Evolutionary conservation across 2,797 vertebrate species (phyloP).

Genomic region (Harpagifer antarcticus): DNA sequence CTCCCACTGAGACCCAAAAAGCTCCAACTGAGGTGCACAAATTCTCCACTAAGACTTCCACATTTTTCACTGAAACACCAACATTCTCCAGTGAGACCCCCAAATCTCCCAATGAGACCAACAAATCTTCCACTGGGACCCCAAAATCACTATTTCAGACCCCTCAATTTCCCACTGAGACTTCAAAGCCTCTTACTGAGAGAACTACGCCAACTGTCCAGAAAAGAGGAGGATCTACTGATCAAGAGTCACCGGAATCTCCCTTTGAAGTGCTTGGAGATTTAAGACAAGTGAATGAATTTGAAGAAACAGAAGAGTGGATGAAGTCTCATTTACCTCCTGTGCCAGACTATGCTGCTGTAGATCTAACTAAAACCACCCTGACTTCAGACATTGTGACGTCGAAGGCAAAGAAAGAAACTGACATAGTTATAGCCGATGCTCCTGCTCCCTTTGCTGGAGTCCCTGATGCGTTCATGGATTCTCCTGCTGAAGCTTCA

Average conservation of each 20-base stretch:
- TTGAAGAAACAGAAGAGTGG: slow-evolving; percentile 88
- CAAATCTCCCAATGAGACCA: slow-evolving; percentile 61
- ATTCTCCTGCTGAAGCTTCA: slow-evolving; percentile 67
- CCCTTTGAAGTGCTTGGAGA: slow-evolving; percentile 92
- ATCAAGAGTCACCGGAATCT: slow-evolving; percentile 89
- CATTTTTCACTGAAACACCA: slow-evolving; percentile 36
- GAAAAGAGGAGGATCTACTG: slow-evolving; percentile 72
- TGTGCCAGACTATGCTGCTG: slow-evolving; percentile 78
- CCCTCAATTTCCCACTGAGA: slow-evolving; percentile 62
- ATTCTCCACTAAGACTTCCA: slow-evolving; percentile 46
- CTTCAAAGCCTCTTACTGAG: slow-evolving; percentile 66
- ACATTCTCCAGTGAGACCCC: slow-evolving; percentile 55
- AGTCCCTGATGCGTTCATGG: slow-evolving; percentile 83
- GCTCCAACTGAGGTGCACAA: slow-evolving; percentile 64
- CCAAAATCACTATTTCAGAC: neutral
- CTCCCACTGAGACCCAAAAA: slow-evolving; percentile 72
- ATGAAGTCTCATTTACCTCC: slow-evolving; percentile 86
- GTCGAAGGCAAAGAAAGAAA: slow-evolving; percentile 55
- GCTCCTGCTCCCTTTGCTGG: slow-evolving; percentile 67
- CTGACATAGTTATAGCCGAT: slow-evolving; percentile 44
- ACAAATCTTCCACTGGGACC: slow-evolving; percentile 68
- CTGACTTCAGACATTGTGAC: slow-evolving; percentile 37
- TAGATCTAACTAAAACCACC: slow-evolving; percentile 59
- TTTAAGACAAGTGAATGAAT: slow-evolving; percentile 81
- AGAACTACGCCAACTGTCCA: slow-evolving; percentile 45